These are phyloP conservation scores for Xanthia icteritia DNA, from an alignment of 2,888 invertebrate genomes.

Conservation along the genomic window DNA sequence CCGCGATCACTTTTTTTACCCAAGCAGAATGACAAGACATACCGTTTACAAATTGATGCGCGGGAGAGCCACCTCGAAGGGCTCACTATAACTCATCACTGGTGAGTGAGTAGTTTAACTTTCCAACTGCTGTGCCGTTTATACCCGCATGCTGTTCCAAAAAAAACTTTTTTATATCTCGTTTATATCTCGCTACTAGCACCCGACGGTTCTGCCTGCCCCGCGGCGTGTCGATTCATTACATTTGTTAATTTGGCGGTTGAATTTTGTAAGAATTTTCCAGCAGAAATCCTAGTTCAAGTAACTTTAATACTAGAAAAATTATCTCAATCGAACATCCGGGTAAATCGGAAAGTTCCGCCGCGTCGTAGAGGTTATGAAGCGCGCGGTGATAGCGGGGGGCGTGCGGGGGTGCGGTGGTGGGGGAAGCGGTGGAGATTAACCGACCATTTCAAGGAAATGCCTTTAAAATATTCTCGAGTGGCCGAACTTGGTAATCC, in stretches of 20 bases:
- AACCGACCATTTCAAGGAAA: slow-evolving; percentile 12
- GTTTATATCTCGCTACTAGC: neutral
- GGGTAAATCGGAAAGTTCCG: slow-evolving; percentile 1
- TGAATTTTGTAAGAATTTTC: neutral
- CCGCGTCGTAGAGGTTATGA: slow-evolving; percentile 7
- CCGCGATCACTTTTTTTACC: slow-evolving; percentile 34
- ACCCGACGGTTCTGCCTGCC: neutral
- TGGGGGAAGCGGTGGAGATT: neutral
- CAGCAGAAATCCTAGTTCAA: neutral
- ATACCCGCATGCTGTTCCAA: neutral
- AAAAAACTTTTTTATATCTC: neutral
- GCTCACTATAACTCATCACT: neutral
- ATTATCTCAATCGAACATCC: slow-evolving; percentile 25
- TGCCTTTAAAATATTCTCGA: slow-evolving; percentile 25
- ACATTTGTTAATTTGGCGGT: neutral
- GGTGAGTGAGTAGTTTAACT: neutral
- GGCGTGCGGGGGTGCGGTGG: neutral
- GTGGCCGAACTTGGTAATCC: slow-evolving; percentile 21
- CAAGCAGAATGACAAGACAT: slow-evolving; percentile 20
- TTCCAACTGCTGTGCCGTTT: neutral
- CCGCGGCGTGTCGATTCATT: neutral
- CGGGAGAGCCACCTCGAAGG: neutral
- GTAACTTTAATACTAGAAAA: slow-evolving; percentile 12
- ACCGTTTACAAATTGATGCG: slow-evolving; percentile 9
- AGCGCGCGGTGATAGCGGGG: neutral